phyloP scores from a whole-genome alignment of 2,113 vertebrate genomes.

The Upupa epops region DNA sequence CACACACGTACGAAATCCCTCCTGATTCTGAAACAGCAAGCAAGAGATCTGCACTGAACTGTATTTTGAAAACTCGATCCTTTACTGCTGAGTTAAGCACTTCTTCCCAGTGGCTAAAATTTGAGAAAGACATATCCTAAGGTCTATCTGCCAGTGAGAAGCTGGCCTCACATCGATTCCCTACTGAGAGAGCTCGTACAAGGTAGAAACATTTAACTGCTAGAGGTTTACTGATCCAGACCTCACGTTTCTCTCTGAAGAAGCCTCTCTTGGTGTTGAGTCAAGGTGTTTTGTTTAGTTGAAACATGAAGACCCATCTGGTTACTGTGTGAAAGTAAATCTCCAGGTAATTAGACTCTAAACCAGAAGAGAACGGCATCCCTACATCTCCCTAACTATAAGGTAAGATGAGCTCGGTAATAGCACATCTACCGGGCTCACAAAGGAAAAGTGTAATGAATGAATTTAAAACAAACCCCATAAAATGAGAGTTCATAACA shows the following conservation, averaged over 20 bases:
- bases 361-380: conserved; percentile 56
- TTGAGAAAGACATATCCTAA: background rate
- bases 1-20: background rate
- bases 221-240: background rate
- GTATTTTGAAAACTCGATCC: background rate
- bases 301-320: conserved; percentile 70
- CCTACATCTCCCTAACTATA: background rate
- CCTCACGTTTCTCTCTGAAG: background rate
- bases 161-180: background rate
- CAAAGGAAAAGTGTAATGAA: background rate
- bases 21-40: background rate
- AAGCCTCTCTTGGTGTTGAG: conserved; percentile 38
- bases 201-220: background rate
- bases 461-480: background rate
- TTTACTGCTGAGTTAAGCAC: conserved; percentile 9
- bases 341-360: conserved; percentile 72
- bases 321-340: conserved; percentile 72
- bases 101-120: background rate
- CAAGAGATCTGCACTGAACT: background rate
- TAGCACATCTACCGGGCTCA: background rate
- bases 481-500: background rate
- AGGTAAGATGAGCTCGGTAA: background rate
- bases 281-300: conserved; percentile 32
- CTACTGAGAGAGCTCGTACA: background rate
- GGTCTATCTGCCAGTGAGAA: background rate